Conservation (phyloP, 2,113 vertebrate species). For the Ceyx melanurus region DNA sequence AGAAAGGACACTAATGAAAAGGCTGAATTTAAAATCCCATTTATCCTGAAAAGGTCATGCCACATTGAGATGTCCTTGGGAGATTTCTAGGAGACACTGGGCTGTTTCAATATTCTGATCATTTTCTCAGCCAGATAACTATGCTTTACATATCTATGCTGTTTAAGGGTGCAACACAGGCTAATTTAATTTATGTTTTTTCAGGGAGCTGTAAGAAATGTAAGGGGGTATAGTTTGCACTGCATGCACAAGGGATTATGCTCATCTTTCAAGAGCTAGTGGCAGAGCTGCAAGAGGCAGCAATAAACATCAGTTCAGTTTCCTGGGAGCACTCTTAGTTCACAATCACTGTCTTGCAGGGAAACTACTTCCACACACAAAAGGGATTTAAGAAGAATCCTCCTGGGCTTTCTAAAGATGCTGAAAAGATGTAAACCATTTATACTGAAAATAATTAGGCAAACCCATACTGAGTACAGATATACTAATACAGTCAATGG, state of each 20-base stretch:
- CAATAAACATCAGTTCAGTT: neutral
- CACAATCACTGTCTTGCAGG: neutral
- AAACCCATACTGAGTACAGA: neutral
- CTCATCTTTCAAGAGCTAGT: neutral
- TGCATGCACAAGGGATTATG: neutral
- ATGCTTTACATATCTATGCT: slow-evolving; percentile 25
- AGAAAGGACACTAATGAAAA: slow-evolving; percentile 53
- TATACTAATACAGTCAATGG: neutral
- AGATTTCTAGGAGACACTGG: slow-evolving; percentile 51
- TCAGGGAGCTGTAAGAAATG: neutral
- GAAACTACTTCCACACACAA: neutral
- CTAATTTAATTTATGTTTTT: slow-evolving; percentile 50
- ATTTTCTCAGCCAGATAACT: slow-evolving; percentile 58
- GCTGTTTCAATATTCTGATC: slow-evolving; percentile 38
- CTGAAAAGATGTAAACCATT: neutral
- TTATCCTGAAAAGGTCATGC: slow-evolving; percentile 66
- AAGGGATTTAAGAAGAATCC: neutral
- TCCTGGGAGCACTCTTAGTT: neutral
- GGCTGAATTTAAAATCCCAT: slow-evolving; percentile 69
- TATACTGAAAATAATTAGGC: neutral
- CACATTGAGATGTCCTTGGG: slow-evolving; percentile 42
- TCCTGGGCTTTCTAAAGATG: neutral
- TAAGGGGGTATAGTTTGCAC: neutral
- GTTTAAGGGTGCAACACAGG: slow-evolving; percentile 14
- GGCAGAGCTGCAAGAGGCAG: neutral